Conservation (phyloP, 1,140 invertebrate species). For the Drosophila nasuta region DNA sequence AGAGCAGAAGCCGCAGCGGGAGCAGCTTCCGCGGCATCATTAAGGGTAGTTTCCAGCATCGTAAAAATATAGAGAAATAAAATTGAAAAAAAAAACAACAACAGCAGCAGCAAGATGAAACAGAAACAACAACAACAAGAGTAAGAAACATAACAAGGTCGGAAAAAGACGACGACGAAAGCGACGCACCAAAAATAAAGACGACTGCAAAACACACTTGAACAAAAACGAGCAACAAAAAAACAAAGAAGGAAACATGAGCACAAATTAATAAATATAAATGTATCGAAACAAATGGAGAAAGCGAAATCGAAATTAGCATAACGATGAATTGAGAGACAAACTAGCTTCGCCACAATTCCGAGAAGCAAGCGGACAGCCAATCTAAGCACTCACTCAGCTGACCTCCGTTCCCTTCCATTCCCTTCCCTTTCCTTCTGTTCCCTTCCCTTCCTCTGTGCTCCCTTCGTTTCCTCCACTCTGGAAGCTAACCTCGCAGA, state of each 20-base stretch:
- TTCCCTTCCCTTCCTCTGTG: no score
- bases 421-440: background rate
- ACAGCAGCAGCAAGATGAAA: constrained; percentile 30
- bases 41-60: constrained; percentile 80
- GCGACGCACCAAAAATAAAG: constrained; percentile 40
- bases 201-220: constrained; percentile 33
- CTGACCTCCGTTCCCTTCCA: background rate
- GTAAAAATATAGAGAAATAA: constrained; percentile 83
- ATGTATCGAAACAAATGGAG: background rate
- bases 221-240: constrained; percentile 64
- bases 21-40: constrained; percentile 70
- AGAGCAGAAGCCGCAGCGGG: constrained; percentile 40
- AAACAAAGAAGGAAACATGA: constrained; percentile 34
- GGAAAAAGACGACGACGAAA: constrained; percentile 51
- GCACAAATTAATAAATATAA: constrained; percentile 48
- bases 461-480: no score
- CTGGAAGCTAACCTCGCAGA: no score
- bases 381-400: constrained; percentile 7
- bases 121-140: constrained; percentile 22
- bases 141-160: constrained; percentile 41
- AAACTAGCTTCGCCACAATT: constrained; percentile 49
- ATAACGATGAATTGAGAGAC: background rate
- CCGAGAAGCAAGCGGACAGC: background rate
- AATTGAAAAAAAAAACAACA: constrained; percentile 69
- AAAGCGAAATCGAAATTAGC: background rate